Conservation (phyloP, 2,113 vertebrate genomes). For the Addax nasomaculatus region DNA sequence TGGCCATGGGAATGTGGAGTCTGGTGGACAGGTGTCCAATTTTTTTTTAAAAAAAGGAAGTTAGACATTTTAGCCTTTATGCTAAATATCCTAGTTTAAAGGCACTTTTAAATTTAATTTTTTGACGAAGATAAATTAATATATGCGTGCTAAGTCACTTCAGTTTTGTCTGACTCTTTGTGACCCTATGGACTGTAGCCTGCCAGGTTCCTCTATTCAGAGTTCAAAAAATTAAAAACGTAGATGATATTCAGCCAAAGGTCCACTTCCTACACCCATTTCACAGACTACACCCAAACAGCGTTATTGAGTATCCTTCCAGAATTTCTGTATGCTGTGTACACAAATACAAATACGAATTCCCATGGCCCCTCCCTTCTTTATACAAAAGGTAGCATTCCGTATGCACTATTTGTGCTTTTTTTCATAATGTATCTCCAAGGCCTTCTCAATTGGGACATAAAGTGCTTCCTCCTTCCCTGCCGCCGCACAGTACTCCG, state of each 20-base stretch:
- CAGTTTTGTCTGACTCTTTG: not conserved
- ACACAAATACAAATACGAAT: not conserved
- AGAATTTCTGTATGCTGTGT: not conserved
- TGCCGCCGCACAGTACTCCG: accelerated
- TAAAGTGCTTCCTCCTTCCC: not conserved
- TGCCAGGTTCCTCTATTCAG: not conserved
- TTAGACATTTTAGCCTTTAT: not conserved
- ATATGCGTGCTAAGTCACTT: not conserved
- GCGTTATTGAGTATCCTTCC: not conserved
- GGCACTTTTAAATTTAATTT: not conserved
- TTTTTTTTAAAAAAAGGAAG: not conserved
- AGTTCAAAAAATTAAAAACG: not conserved
- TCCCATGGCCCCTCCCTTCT: not conserved
- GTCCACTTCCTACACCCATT: not conserved
- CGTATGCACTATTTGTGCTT: too few relatives aligned
- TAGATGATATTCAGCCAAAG: not conserved
- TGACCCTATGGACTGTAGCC: not conserved
- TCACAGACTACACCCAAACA: not conserved
- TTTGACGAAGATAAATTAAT: not conserved
- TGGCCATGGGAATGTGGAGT: not conserved
- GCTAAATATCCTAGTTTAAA: not conserved
- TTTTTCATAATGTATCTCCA: not conserved
- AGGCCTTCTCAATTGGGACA: not conserved
- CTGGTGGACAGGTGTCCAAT: not conserved
- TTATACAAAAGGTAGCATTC: not conserved